A percentile compares a stretch with the other conserved stretches of the same genome.
phyloP scores from a whole-genome alignment of 2,113 vertebrate genomes.

The Ceratotherium simum region DNA sequence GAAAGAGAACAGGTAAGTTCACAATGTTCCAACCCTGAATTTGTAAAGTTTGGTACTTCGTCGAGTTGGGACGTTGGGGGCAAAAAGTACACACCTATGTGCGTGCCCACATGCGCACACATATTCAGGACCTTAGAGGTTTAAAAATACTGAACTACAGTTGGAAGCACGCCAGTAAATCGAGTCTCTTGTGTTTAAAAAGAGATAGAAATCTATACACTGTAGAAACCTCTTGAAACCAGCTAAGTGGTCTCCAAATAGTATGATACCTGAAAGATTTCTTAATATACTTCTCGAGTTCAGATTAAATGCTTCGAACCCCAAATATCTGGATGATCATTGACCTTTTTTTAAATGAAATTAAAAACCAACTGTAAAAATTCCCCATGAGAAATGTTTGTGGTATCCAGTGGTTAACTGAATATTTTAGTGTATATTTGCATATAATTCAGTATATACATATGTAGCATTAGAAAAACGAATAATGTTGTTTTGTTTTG shows the following conservation, averaged over 20 bases:
- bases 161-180: not conserved
- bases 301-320: slow-evolving; percentile 59
- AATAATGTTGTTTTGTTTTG: not conserved
- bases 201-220: not conserved
- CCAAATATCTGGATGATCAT: not conserved
- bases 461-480: not conserved
- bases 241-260: slow-evolving; percentile 28
- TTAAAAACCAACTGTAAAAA: not conserved
- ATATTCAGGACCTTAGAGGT: not conserved
- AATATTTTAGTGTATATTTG: not conserved
- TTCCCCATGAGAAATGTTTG: not conserved
- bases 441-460: not conserved
- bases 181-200: not conserved
- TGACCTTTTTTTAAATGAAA: not conserved
- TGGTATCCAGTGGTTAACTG: not conserved
- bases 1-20: slow-evolving; percentile 96
- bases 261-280: slow-evolving; percentile 13
- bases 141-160: not conserved
- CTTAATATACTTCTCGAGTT: not conserved
- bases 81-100: accelerated
- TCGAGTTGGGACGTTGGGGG: not conserved
- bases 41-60: not conserved
- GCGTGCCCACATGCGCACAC: accelerated
- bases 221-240: not conserved
- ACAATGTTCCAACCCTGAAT: not conserved